Evolutionary conservation across 2,888 invertebrate species (phyloP), one percentile per base, ranked within the genome.

Genomic region (Drosophila affinis): DNA sequence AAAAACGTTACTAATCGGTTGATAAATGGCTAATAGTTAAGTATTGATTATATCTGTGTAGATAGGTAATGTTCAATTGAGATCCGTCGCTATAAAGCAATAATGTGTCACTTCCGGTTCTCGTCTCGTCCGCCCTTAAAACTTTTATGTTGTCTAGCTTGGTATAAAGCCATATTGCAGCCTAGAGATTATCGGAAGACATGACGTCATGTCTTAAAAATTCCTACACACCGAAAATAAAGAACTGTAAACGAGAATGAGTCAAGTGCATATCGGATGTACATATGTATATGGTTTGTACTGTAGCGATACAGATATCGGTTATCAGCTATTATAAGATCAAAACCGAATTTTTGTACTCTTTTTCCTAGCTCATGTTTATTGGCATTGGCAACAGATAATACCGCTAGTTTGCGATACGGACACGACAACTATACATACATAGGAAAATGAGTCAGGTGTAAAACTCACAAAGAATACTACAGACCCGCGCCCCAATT

Each of bases 321-420:
- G 70, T 72, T 86, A 83, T 87, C 83, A 75, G 49, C 58, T 72
- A 32, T 76, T 83, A 78, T 83, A 76, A 73, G 74, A 77, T 70
- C 69, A 9, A 60, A 56, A 59, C 73, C 57, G 69, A 72, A 78
- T 72, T 77, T 67, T 47, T 64, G 69, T 51, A 47, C 65, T 62
- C 65, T 70, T 59, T 32, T 55, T 10, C 18, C 56, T 70, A 55
- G 49, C 54, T 58, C 21, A 55, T 57, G 49, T 57, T 62, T 65
- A 76, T 69, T 70, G 75, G 55, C 57, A 54, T 57, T 44, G 12
- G 10, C 34, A 58, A 27, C 57, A 64, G 49, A 72, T 52, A 70
- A 52, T 49, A 60, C 63, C 59, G 67, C 62, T 68, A 76, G 76
- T 72, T 63, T 5, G 52, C 56, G 51, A 44, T 54, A 45, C 46